A percentile compares a stretch with the other conserved stretches of the same genome.
phyloP scores from a whole-genome alignment of 2,797 vertebrate genomes.

The Cossypha heuglini region DNA sequence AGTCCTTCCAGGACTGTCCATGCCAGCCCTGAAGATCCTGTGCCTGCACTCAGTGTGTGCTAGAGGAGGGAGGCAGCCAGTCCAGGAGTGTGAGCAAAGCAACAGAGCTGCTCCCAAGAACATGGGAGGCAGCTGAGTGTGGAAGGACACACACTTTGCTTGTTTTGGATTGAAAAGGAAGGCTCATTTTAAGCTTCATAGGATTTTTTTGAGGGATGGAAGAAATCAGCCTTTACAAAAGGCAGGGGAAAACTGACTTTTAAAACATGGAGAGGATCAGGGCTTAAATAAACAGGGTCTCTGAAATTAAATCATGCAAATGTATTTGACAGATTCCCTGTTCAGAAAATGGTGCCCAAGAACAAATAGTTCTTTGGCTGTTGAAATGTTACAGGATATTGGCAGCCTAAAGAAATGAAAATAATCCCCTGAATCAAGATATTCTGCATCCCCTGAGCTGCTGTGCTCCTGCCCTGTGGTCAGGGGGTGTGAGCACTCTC shows the following conservation, averaged over 20 bases:
- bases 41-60: not conserved
- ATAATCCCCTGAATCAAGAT: not conserved
- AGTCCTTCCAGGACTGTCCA: not conserved
- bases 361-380: slow-evolving; percentile 51
- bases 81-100: rapidly evolving
- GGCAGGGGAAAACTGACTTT: not conserved
- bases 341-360: not conserved
- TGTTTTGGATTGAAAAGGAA: slow-evolving; percentile 1
- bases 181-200: not conserved
- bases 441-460: not conserved
- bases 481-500: not conserved
- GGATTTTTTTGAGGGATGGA: slow-evolving; percentile 5
- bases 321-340: not conserved
- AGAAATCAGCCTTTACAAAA: not conserved
- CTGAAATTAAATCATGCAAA: slow-evolving; percentile 33
- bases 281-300: not conserved
- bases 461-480: not conserved
- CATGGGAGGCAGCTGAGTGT: not conserved
- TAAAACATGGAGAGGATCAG: not conserved
- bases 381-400: slow-evolving; percentile 11
- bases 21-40: not conserved
- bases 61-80: not conserved
- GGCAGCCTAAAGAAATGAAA: slow-evolving; percentile 1
- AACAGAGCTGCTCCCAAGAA: not conserved
- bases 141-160: not conserved